phyloP scores from a whole-genome alignment of 2,113 vertebrate genomes.

The Zosterops japonicus region DNA sequence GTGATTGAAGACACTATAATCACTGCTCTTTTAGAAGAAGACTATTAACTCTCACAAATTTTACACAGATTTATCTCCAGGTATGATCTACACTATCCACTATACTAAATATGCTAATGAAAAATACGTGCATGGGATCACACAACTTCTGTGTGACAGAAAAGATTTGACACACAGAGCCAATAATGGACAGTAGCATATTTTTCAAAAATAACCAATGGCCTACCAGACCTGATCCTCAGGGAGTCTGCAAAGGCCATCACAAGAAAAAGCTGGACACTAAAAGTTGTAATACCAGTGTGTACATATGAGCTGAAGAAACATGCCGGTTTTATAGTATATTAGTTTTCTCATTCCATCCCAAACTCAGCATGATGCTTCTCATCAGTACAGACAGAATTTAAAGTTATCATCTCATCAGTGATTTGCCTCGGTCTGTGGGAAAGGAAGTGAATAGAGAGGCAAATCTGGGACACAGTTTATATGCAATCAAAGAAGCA shows the following conservation, averaged over 20 bases:
- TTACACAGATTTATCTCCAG: background rate
- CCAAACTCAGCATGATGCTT: background rate
- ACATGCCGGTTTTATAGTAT: background rate
- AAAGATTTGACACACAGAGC: background rate
- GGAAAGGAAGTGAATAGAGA: background rate
- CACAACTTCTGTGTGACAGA: background rate
- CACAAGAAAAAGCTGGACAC: background rate
- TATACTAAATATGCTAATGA: background rate
- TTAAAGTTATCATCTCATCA: background rate
- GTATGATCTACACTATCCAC: background rate
- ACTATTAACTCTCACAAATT: background rate
- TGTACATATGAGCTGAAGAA: background rate
- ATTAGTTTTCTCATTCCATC: background rate
- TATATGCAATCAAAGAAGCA: background rate
- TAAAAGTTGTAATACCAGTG: background rate
- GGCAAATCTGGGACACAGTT: background rate
- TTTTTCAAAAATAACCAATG: background rate
- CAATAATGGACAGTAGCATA: background rate
- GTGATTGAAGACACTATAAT: background rate
- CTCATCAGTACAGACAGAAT: background rate
- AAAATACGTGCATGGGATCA: background rate
- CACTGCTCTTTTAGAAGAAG: background rate
- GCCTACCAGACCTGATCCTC: background rate
- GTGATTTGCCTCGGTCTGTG: background rate
- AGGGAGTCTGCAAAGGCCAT: background rate